These are phyloP conservation scores for Monopterus albus DNA, from an alignment of 2,113 vertebrate genomes.

Conservation along the genomic window DNA sequence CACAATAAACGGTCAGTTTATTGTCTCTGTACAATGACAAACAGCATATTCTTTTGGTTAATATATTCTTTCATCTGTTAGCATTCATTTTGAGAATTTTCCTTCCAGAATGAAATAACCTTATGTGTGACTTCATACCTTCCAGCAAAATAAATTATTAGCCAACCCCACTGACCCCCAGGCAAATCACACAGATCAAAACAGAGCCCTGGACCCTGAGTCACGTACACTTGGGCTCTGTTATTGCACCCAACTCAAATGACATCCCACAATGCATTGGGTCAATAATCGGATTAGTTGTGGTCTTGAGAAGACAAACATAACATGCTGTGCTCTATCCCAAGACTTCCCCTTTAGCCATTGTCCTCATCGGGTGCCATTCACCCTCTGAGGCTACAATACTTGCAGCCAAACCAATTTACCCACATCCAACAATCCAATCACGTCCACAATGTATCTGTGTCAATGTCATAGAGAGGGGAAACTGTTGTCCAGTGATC, in stretches of 20 bases:
- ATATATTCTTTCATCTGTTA: not conserved
- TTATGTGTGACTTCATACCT: not conserved
- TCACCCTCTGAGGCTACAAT: constrained; percentile 44
- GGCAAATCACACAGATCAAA: constrained; percentile 26
- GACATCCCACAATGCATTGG: constrained; percentile 42
- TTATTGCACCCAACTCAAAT: constrained; percentile 48
- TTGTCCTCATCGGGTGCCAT: constrained; percentile 61
- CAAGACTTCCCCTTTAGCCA: constrained; percentile 49
- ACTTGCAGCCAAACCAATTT: constrained; percentile 58
- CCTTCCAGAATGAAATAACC: not conserved
- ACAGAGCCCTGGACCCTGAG: constrained; percentile 19
- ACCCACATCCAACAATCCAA: constrained; percentile 67
- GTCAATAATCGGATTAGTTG: constrained; percentile 64
- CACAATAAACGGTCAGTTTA: not conserved
- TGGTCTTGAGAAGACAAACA: constrained; percentile 59
- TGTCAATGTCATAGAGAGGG: constrained; percentile 58
- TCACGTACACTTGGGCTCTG: constrained; percentile 15
- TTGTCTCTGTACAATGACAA: not conserved
- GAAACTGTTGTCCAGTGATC: constrained; percentile 57
- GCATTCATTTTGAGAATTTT: not conserved
- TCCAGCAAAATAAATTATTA: constrained; percentile 22
- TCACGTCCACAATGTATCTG: constrained; percentile 68
- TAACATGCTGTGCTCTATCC: constrained; percentile 50
- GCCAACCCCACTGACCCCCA: not conserved
- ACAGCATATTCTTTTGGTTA: not conserved